Percentiles rank a stretch among this genome's conserved stretches.
These are phyloP conservation scores for Myzus persicae DNA, from an alignment of 1,140 invertebrate species.

Conservation along the genomic window DNA sequence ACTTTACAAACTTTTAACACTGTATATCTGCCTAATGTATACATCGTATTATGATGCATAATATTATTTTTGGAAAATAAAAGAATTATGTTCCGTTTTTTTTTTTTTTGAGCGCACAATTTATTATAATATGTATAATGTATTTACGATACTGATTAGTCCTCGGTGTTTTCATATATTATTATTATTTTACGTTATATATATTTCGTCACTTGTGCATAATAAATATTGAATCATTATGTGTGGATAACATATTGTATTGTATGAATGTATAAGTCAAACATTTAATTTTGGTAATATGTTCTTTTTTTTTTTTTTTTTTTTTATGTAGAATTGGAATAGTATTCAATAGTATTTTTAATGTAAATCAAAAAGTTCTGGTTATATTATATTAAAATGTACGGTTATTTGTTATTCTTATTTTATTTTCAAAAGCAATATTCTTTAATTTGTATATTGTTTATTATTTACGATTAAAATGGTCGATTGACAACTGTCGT, in stretches of 20 bases:
- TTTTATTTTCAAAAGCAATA: background rate
- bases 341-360: background rate
- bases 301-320: background rate
- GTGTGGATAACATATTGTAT: background rate
- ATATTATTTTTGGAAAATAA: background rate
- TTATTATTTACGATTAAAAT: slow-evolving; percentile 8
- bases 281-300: background rate
- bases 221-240: background rate
- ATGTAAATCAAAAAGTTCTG: background rate
- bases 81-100: background rate
- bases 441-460: slow-evolving; percentile 3
- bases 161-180: background rate
- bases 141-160: background rate
- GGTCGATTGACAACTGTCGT: background rate
- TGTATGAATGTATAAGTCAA: background rate
- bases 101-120: background rate
- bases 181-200: background rate
- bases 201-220: background rate
- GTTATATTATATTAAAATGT: background rate
- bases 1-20: background rate
- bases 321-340: background rate
- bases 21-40: background rate
- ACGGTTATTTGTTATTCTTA: slow-evolving; percentile 10
- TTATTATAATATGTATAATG: no score
- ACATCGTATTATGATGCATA: background rate